These are phyloP conservation scores for Dendroctonus ponderosae DNA, from an alignment of 1,140 invertebrate genomes.

Conservation along the genomic window DNA sequence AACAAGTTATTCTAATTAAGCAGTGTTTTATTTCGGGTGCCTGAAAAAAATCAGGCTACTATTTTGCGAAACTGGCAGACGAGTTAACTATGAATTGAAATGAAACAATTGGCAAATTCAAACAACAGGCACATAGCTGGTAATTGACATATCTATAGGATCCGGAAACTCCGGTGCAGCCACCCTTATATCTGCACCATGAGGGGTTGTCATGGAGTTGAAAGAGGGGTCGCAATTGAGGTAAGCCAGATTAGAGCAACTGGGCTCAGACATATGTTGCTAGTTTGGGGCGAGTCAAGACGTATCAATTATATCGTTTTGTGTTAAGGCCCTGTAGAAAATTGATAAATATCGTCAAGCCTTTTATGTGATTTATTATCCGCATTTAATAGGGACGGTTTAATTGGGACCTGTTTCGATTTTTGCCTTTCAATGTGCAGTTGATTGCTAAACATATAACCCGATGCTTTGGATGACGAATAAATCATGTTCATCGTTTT, in stretches of 20 bases:
- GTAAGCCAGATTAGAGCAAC: constrained; percentile 42
- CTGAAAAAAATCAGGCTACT: background rate
- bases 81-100: constrained; percentile 1
- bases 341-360: constrained; percentile 25
- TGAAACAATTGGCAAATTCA: background rate
- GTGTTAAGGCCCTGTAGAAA: constrained; percentile 16
- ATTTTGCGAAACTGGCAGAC: too few species aligned
- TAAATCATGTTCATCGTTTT: too few species aligned
- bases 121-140: too few species aligned
- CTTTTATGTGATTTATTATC: constrained; percentile 17
- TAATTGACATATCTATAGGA: background rate
- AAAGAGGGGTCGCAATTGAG: constrained; percentile 28
- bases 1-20: constrained; percentile 37
- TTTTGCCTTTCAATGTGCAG: background rate
- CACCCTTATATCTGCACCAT: background rate
- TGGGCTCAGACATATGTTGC: constrained; percentile 40
- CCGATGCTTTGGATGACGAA: too few species aligned
- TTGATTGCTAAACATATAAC: too few species aligned
- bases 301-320: constrained; percentile 32
- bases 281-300: constrained; percentile 41
- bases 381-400: background rate
- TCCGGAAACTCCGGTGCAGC: constrained; percentile 9
- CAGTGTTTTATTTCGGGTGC: constrained; percentile 1
- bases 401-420: background rate
- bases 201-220: constrained; percentile 32